Base-by-base conservation (phyloP, 2,888 invertebrate species). In the Zygothrica quintamaculata region DNA sequence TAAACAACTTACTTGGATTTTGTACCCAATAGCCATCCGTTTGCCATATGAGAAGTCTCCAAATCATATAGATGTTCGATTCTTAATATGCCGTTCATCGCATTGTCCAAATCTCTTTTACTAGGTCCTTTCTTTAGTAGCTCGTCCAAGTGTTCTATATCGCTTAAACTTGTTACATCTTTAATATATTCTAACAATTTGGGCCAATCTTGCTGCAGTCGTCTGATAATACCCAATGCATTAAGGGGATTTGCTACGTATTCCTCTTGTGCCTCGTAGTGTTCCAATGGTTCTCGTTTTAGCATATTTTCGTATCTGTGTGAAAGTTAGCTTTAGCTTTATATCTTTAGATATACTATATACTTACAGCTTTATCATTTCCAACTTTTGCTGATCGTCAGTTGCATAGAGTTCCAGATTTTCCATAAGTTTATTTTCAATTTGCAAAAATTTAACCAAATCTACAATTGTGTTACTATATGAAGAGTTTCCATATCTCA, bases 121-220 rank as follows among this genome's bases (percentile, higher is more conserved):
- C 1, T 62, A 4, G 77, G 65, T 2, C 12, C 31, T 5, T 36
- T 12, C n/a, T 47, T 4, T 3, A 77, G 18, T 2, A 29, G 15
- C 4, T 16, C 0, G 13, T 62, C 39, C 46, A 79, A 73, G 5
- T 13, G 6, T 1, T 39, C 31, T 0, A 50, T 16, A 11, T 16
- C 26, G 3, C 26, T 33, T 2, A 31, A 8, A 0, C 22, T 18
- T 12, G 18, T 22, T 1, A 9, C 50, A 1, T 8, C 5, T 12
- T 48, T 26, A 0, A 79, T 15, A 36, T 79, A 77, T 7, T 29
- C 8, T 4, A 77, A 9, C 74, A 59, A 65, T 7, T 74, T 68
- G 22, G 72, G 65, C 65, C 79, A 79, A 52, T 79, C 72, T 12
- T 59, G 46, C 3, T 69, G 62, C 2, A 74, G 15, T 1, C 79